Evolutionary conservation across 2,888 invertebrate species (phyloP).

Genomic region (Amphipyra tragopoginis): DNA sequence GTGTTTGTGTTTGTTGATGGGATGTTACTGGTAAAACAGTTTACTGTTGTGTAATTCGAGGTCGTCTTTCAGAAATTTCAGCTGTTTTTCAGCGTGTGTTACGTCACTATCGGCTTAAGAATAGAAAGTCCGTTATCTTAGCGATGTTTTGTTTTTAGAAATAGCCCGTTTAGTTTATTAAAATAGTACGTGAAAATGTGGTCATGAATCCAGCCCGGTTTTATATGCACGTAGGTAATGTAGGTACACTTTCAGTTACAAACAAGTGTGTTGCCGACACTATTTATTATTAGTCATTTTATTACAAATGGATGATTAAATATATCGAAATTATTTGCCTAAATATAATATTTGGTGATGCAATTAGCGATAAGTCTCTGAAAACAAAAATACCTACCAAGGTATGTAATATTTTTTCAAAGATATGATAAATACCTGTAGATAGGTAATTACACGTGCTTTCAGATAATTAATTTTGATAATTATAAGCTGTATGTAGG

Average conservation of each 20-base stretch:
- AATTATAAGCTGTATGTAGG: conserved; percentile 1
- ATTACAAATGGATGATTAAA: too few relatives aligned
- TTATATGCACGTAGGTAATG: neutral
- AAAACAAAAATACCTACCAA: too few relatives aligned
- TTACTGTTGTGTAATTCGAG: conserved; percentile 14
- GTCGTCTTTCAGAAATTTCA: conserved; percentile 43
- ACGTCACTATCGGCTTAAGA: conserved; percentile 66
- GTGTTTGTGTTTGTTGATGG: neutral
- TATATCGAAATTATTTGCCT: too few relatives aligned
- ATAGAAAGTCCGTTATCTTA: conserved; percentile 46
- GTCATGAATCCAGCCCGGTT: neutral
- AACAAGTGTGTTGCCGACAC: neutral
- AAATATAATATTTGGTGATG: too few relatives aligned
- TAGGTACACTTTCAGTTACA: neutral
- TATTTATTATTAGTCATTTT: too few relatives aligned
- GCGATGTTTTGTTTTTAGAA: conserved; percentile 30
- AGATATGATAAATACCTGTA: too few relatives aligned
- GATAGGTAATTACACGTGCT: too few relatives aligned
- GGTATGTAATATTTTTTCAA: too few relatives aligned
- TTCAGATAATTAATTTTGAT: neutral
- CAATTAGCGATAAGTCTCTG: too few relatives aligned
- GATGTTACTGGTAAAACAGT: neutral
- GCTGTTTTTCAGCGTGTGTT: conserved; percentile 54
- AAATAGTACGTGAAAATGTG: conserved; percentile 3
- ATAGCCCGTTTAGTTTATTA: conserved; percentile 21